Evolutionary conservation across 2,113 vertebrate genomes (phyloP), one percentile per base, ranked within the genome.

Genomic region (Ammodytes marinus): DNA sequence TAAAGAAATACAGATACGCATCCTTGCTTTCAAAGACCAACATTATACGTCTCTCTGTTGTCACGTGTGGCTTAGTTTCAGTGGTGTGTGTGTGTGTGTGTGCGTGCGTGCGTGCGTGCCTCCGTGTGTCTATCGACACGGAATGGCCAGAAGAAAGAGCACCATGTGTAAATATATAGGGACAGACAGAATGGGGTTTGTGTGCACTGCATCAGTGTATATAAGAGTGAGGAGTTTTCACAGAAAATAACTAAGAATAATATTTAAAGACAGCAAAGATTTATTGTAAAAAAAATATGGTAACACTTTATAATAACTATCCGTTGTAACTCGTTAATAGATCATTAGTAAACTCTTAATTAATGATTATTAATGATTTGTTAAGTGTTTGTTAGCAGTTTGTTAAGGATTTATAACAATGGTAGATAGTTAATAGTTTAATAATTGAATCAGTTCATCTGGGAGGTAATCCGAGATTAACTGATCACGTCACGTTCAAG

Each of bases 171-270:
- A 89, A 74, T 88, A 74, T 88, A 93, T 74, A 64, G 17, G 81
- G 87, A 74, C 58, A 55, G 90, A 92, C 90, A 91, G 88, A 92
- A 92, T 92, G 85, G 76, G 90, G 82, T 83, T 60, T 64, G 61
- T 17, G 50, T n/a, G 15, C 14, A 52, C 54, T 39, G 15, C 49
- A 46, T 17, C 19, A 65, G 6, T 64, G 10, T 14, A 43, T 39
- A 37, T 3, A 6, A 4, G 12, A 12, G 10, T 3, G 5, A 11
- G 14, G 6, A 0, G 14, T 1, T 46, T 65, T 46, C 8, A 72
- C 15, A 45, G n/a, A 45, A 55, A 43, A 55, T 43, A 53, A 54
- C 11, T 17, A 5, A 3, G 12, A 54, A 2, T 3, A 40, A 52
- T 8, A 12, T 68, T 11, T 40, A 67, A 10, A 57, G 3, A 46